Percentiles rank a stretch among this genome's conserved stretches.
Conservation (phyloP, 1,140 invertebrate genomes). For the Neuroterus valhalla region DNA sequence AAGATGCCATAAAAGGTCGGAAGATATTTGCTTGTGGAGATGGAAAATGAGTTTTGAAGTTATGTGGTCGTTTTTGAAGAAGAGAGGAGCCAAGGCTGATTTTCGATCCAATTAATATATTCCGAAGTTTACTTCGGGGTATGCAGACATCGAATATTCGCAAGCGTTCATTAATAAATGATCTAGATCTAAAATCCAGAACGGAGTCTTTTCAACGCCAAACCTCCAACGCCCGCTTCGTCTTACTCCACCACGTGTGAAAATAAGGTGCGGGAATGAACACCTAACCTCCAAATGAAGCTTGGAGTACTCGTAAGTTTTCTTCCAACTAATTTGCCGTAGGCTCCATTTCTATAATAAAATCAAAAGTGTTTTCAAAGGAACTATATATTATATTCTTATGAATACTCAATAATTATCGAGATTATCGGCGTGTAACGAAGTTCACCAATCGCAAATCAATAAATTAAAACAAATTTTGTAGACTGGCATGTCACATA, state of each 20-base stretch:
- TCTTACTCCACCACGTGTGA: not conserved
- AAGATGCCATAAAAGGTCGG: slow-evolving; percentile 31
- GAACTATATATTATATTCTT: no score
- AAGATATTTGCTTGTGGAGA: slow-evolving; percentile 32
- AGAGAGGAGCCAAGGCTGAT: slow-evolving; percentile 39
- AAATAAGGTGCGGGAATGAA: not conserved
- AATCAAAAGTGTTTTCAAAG: not conserved
- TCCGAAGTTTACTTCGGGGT: not conserved
- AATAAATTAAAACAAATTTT: no score
- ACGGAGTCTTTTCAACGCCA: not conserved
- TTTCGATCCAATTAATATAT: slow-evolving; percentile 41
- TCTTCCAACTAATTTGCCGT: not conserved
- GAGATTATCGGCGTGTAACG: no score
- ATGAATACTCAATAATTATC: no score
- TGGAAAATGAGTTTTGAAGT: slow-evolving; percentile 22
- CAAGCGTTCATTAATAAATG: not conserved
- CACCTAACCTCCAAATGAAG: not conserved
- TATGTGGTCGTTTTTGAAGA: slow-evolving; percentile 32
- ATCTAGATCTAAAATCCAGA: not conserved
- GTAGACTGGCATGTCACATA: no score
- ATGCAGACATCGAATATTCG: not conserved
- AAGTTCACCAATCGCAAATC: no score
- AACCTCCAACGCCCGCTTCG: not conserved
- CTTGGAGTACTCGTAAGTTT: slow-evolving; percentile 3
- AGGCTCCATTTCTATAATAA: not conserved